Conservation (phyloP, 2,113 vertebrate species). For the Australoheros scitulus region DNA sequence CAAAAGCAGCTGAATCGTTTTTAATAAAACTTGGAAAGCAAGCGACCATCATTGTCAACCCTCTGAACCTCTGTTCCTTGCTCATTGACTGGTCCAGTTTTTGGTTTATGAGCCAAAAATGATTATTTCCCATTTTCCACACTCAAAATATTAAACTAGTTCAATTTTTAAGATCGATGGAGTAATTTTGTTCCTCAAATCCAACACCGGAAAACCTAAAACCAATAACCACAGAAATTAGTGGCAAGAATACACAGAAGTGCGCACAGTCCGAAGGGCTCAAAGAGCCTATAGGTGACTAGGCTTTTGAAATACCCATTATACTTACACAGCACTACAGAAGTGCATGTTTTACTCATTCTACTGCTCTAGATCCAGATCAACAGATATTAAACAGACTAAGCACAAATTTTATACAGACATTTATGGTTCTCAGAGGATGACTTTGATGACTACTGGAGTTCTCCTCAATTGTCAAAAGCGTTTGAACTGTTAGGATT, state of each 20-base stretch:
- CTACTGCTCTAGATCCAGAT: not conserved
- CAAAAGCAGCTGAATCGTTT: not conserved
- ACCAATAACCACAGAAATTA: not conserved
- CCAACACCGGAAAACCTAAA: not conserved
- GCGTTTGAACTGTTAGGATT: not conserved
- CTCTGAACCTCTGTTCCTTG: not conserved
- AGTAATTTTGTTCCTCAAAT: constrained; percentile 10
- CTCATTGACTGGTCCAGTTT: not conserved
- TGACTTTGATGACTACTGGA: not conserved
- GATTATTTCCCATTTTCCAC: not conserved
- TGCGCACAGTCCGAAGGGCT: not conserved
- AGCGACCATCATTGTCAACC: not conserved
- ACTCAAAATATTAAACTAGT: not conserved
- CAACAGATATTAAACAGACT: not conserved
- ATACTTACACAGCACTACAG: not conserved
- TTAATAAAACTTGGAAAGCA: not conserved
- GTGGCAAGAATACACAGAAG: not conserved
- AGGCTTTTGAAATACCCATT: not conserved
- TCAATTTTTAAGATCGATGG: not conserved
- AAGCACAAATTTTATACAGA: not conserved
- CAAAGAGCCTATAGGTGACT: not conserved
- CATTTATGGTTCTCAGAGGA: not conserved
- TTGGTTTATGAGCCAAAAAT: not conserved
- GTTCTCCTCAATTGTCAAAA: not conserved
- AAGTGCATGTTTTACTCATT: not conserved